Percentiles rank a stretch among this genome's conserved stretches.
Conservation (phyloP, 2,797 vertebrate species). For the Hylomyscus alleni region DNA sequence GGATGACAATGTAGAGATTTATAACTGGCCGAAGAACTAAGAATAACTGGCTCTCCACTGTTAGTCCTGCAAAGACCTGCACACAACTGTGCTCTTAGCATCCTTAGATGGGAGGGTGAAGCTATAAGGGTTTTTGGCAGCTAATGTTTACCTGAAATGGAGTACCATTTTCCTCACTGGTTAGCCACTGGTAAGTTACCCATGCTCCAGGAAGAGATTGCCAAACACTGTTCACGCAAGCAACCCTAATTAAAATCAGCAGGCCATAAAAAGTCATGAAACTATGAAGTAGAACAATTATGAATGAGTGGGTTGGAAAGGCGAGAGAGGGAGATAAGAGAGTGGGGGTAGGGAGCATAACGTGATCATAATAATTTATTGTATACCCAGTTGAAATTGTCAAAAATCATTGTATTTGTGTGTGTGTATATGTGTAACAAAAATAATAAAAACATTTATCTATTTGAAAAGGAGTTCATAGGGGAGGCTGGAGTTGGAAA, state of each 20-base stretch:
- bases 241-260: background rate
- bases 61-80: background rate
- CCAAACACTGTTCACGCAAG: background rate
- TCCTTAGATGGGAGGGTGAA: background rate
- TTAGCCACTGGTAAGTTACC: background rate
- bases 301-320: background rate
- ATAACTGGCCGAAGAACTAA: background rate
- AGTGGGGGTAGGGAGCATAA: background rate
- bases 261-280: background rate
- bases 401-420: background rate
- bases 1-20: background rate
- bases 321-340: background rate
- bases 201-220: background rate
- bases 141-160: background rate
- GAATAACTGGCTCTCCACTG: background rate
- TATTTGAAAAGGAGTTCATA: background rate
- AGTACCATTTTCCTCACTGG: background rate
- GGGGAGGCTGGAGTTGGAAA: background rate
- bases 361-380: background rate
- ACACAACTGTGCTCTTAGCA: background rate
- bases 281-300: background rate
- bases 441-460: background rate
- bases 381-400: background rate
- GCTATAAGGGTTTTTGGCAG: too few species aligned
- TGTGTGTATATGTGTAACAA: background rate